These are phyloP conservation scores for Petrolisthes cinctipes DNA, from an alignment of 2,888 invertebrate genomes.

Conservation along the genomic window DNA sequence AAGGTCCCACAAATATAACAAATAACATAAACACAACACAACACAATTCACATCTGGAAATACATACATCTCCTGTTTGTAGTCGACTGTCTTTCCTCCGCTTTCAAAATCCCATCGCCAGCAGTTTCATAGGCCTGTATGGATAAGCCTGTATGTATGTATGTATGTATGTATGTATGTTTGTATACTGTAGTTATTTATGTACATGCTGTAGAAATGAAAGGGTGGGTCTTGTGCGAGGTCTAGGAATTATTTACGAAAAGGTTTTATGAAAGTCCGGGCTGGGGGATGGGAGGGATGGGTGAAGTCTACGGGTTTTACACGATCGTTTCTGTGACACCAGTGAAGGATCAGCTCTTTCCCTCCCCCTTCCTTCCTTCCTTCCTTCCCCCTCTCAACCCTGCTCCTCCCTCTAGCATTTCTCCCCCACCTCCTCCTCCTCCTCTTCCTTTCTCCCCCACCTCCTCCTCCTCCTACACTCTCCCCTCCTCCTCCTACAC, in stretches of 20 bases:
- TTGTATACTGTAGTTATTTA: no score
- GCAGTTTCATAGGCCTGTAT: no score
- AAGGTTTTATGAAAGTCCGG: background rate
- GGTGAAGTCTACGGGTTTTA: background rate
- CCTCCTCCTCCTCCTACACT: background rate
- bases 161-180: no score
- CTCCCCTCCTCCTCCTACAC: background rate
- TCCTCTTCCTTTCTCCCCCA: background rate
- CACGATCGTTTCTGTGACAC: slow-evolving; percentile 1
- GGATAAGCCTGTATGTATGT: no score
- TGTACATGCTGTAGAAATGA: background rate
- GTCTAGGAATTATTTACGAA: background rate
- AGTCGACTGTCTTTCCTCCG: no score
- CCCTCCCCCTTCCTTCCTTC: background rate
- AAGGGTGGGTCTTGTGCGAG: background rate
- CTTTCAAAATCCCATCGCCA: no score
- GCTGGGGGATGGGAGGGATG: background rate
- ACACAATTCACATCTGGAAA: no score
- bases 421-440: background rate
- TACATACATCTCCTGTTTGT: no score
- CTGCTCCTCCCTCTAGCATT: slow-evolving; percentile 17
- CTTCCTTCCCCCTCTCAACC: background rate
- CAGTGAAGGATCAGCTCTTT: background rate
- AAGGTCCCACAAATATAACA: no score
- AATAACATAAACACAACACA: no score